Evolutionary conservation across 1,140 invertebrate species (phyloP).

Genomic region (Helicoverpa zea): DNA sequence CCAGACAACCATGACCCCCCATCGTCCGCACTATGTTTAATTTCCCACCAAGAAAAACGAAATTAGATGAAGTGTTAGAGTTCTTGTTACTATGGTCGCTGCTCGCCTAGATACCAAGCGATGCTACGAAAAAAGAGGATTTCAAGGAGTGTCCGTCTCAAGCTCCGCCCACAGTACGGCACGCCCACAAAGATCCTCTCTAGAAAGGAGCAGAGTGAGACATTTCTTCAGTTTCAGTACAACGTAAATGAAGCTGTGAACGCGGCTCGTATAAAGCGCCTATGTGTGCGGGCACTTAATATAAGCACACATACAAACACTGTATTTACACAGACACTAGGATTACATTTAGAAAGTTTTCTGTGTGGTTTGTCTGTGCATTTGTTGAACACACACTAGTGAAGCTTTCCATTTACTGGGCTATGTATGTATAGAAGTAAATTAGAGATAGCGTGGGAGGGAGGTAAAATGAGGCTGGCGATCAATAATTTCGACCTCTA

Average conservation of each 20-base stretch:
- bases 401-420: constrained; percentile 11
- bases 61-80: constrained; percentile 59
- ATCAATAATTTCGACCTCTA: constrained; percentile 40
- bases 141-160: constrained; percentile 81
- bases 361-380: constrained; percentile 14
- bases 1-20: constrained; percentile 67
- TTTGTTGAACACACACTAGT: constrained; percentile 21
- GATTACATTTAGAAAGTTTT: constrained; percentile 31
- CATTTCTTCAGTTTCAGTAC: constrained; percentile 75
- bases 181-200: constrained; percentile 78
- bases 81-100: constrained; percentile 72
- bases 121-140: constrained; percentile 81
- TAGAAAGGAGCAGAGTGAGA: constrained; percentile 72
- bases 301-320: constrained; percentile 6
- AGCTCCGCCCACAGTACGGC: constrained; percentile 73
- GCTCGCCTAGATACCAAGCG: constrained; percentile 81
- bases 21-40: constrained; percentile 22
- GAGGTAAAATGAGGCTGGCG: constrained; percentile 37
- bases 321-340: constrained; percentile 14
- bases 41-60: constrained; percentile 32
- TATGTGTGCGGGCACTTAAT: constrained; percentile 27
- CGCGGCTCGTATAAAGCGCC: constrained; percentile 16
- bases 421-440: constrained; percentile 41
- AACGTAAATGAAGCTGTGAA: constrained; percentile 58
- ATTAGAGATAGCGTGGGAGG: constrained; percentile 45